Conservation (phyloP, 2,797 vertebrate species). For the Carduelis carduelis region DNA sequence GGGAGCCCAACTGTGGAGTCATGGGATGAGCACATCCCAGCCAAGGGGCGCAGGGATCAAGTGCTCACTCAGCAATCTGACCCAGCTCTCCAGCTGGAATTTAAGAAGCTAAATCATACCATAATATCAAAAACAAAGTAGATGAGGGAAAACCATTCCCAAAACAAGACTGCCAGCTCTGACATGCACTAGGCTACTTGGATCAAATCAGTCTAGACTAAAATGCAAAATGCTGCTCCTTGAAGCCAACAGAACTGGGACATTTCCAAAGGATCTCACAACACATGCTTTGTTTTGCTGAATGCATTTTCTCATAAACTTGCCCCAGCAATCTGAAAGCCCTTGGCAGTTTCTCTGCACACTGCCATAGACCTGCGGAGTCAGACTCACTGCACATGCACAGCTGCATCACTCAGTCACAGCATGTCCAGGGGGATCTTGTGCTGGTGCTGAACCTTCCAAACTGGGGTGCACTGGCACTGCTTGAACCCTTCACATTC, state of each 20-base stretch:
- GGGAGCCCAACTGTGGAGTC: background rate
- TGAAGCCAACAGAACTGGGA: background rate
- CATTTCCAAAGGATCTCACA: background rate
- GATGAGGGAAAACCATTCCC: background rate
- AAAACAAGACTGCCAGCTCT: background rate
- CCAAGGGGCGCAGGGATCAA: fast-evolving
- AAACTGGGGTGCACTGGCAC: background rate
- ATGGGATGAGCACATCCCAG: background rate
- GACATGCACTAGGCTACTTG: background rate
- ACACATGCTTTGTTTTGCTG: background rate
- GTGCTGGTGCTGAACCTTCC: background rate
- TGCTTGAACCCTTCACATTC: background rate
- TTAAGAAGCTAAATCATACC: background rate
- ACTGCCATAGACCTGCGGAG: background rate
- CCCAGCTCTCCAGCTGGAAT: background rate
- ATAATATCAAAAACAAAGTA: background rate
- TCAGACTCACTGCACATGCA: background rate
- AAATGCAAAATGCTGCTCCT: constrained; percentile 29
- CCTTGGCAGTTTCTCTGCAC: background rate
- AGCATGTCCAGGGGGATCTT: background rate
- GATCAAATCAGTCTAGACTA: background rate
- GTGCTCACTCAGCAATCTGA: background rate
- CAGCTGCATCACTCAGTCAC: background rate
- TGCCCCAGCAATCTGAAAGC: background rate
- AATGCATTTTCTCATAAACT: background rate